Evolutionary conservation across 1,140 invertebrate genomes (phyloP).

Genomic region (Aphidius ervi): DNA sequence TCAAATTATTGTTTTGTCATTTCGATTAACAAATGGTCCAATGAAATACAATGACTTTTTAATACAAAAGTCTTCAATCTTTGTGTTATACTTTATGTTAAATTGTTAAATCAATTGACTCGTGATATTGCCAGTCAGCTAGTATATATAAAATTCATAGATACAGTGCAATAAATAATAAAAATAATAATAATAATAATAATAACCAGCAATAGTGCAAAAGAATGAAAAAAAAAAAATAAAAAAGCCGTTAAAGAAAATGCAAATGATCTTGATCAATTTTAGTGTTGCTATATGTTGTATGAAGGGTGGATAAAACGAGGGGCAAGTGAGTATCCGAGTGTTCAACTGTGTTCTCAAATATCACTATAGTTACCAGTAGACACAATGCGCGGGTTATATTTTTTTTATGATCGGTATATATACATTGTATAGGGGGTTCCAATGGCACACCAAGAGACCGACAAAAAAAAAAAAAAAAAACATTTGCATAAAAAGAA

Average conservation of each 20-base stretch:
- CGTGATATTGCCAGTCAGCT: slow-evolving; percentile 15
- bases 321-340: too few relatives aligned
- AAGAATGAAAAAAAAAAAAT: slow-evolving; percentile 5
- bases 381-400: slow-evolving; percentile 27
- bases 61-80: slow-evolving; percentile 48
- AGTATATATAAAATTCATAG: neutral
- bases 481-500: slow-evolving; percentile 34
- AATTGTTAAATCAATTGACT: slow-evolving; percentile 5
- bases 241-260: slow-evolving; percentile 11
- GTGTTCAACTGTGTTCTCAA: too few relatives aligned
- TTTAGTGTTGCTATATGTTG: too few relatives aligned
- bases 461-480: slow-evolving; percentile 31
- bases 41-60: slow-evolving; percentile 44
- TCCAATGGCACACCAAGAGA: slow-evolving; percentile 43
- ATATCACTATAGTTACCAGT: neutral
- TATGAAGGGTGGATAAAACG: too few relatives aligned
- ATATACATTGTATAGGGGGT: slow-evolving; percentile 30
- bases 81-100: slow-evolving; percentile 38
- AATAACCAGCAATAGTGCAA: neutral
- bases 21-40: slow-evolving; percentile 48
- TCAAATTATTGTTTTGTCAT: slow-evolving; percentile 50
- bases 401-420: slow-evolving; percentile 39
- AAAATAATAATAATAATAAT: neutral
- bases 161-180: neutral
- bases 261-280: slow-evolving; percentile 6